Evolutionary conservation across 2,797 vertebrate genomes (phyloP), one percentile per base, ranked within the genome.

Genomic region (Pelodytes ibericus): DNA sequence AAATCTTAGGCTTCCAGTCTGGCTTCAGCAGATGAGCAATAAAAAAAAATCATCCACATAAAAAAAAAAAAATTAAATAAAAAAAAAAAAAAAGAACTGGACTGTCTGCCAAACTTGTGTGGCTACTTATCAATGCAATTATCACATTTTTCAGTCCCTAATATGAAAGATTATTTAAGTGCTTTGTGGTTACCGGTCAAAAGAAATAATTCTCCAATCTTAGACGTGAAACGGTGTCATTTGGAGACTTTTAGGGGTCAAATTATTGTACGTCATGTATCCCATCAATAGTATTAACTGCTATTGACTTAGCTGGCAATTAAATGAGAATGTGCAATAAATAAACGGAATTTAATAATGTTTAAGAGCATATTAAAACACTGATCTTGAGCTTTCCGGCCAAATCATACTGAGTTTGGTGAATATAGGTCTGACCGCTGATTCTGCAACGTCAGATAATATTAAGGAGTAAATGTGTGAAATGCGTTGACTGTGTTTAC

Each of bases 1-100:
- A 77, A 77, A 77, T 77, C 75, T 71, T 27, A 65, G 10, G 26
- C 68, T 33, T 49, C 60, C 60, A 77, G 71, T 77, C 51, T 65
- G 75, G 75, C 60, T 58, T 26, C 67, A 71, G 31, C 68, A 71
- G 75, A 56, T 39, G 11, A 66, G 75, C 68, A 77, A 77, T 77
- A 77, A 71, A 67, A 67, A 77, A 71, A 77, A 71, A 71, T 64
- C 26, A 58, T 41, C 29, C 60, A 49, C 31, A 31, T 22, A 47
- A 26, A 58, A 25, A 72, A 47, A 74, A 74, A 72, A 62, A 72
- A 6, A 1, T 13, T 7, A 53, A 2, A 53, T n/a, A n/a, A 47
- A 74, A 74, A 72, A 62, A 72, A 6, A 1, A 44, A 24, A 53
- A 2, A 53, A 53, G 44, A 29, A 31, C 26, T 10, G 60, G 25